Percentiles rank a stretch among this genome's conserved stretches.
Evolutionary conservation across 2,888 invertebrate species (phyloP).

Genomic region (Tenthredo distinguenda): DNA sequence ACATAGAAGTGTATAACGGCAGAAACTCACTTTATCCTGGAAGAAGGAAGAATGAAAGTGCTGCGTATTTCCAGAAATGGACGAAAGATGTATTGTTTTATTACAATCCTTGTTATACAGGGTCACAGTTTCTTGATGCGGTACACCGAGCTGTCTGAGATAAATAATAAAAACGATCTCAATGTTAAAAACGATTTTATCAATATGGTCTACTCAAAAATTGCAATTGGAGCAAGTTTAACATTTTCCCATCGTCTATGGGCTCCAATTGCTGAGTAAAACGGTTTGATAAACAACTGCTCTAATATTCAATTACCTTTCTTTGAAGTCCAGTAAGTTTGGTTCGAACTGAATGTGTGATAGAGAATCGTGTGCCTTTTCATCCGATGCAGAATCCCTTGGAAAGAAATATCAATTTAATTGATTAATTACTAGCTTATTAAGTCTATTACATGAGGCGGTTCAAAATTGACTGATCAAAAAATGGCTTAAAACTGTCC

Average conservation of each 20-base stretch:
- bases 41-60: slow-evolving; percentile 99
- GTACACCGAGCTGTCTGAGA: slow-evolving; percentile 91
- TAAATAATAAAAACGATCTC: neutral
- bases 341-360: slow-evolving; percentile 83
- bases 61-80: slow-evolving; percentile 95
- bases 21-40: slow-evolving; percentile 90
- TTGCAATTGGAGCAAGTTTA: neutral
- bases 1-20: neutral
- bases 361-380: slow-evolving; percentile 74
- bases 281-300: neutral
- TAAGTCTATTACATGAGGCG: neutral
- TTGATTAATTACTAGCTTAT: neutral
- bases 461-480: neutral
- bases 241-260: neutral
- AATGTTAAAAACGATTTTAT: neutral
- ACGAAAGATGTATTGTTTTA: slow-evolving; percentile 93
- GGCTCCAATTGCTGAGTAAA: neutral
- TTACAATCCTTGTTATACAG: slow-evolving; percentile 93
- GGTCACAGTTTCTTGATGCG: slow-evolving; percentile 91
- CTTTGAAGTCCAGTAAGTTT: slow-evolving; percentile 85
- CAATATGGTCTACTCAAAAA: slow-evolving; percentile 25
- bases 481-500: neutral
- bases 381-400: slow-evolving; percentile 69
- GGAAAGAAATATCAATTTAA: slow-evolving; percentile 49
- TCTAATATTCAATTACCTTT: slow-evolving; percentile 79